Evolutionary conservation across 2,113 vertebrate species (phyloP).

Genomic region (Mastomys coucha): DNA sequence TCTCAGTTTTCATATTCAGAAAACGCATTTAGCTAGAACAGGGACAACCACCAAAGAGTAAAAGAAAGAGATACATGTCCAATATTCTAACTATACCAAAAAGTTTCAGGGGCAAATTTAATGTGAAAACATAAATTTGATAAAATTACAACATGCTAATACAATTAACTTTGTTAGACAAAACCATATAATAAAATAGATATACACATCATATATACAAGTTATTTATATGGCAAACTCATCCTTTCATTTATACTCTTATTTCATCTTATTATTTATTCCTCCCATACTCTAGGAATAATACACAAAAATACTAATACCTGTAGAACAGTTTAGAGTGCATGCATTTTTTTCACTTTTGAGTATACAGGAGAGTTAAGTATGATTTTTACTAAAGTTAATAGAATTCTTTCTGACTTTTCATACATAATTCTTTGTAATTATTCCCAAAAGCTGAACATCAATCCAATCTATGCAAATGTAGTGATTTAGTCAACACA

Average conservation of each 20-base stretch:
- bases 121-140: background rate
- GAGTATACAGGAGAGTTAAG: conserved; percentile 15
- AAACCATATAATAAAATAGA: background rate
- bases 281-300: background rate
- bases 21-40: background rate
- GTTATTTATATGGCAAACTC: background rate
- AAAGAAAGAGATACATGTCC: background rate
- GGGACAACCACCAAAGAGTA: background rate
- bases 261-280: background rate
- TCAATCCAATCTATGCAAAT: background rate
- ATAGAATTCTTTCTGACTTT: conserved; percentile 39
- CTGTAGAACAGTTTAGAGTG: background rate
- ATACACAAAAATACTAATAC: background rate
- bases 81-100: background rate
- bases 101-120: background rate
- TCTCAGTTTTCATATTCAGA: conserved; percentile 5
- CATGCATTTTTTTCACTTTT: conserved; percentile 1
- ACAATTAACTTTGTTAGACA: background rate
- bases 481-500: background rate
- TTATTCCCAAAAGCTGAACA: conserved; percentile 19
- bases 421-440: conserved; percentile 48
- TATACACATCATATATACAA: background rate
- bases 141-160: conserved; percentile 2
- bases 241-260: background rate
- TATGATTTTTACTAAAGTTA: conserved; percentile 22